Evolutionary conservation across 2,797 vertebrate species (phyloP), one percentile per base, ranked within the genome.

Genomic region (Ceryle rudis): DNA sequence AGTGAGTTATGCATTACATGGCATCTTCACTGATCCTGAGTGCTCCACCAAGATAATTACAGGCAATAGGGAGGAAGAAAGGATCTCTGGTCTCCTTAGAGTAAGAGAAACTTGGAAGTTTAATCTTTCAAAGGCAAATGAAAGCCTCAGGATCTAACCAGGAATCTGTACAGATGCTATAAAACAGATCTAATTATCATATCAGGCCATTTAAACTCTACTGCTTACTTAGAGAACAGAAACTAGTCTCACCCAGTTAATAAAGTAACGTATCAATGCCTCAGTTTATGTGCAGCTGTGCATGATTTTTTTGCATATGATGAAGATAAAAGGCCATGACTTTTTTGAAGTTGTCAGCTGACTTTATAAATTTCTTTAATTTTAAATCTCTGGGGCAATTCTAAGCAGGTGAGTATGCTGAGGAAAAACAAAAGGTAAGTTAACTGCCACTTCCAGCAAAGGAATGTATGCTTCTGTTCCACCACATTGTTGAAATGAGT

Each of bases 361-460:
- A 61, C 41, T 58, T 91, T 12, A 71, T 70, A 46, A 11, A 28
- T 91, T 47, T 58, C 6, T 86, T 74, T 70, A 78, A 61, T 70
- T 78, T 42, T 78, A 46, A 92, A 71, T 87, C 52, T 91, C 42
- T 78, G 65, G 18, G 65, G 49, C 49, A 65, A 6, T 93, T 85
- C 54, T 84, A 21, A 89, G 86, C 4, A 20, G 60, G 64, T 84
- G 66, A 96, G 73, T 75, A 16, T 49, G 33, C 1, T 72, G 58
- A 90, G 37, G 42, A 33, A 69, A 89, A 89, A 33, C 57, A 94
- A 65, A 92, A 93, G 88, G 94, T 96, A 82, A 95, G 89, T 93
- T 77, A 89, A 58, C 49, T 3, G 20, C 60, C 28, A 37, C 39
- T 77, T 92, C 31, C 64, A 90, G 74, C 49, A 91, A 75, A 93